These are phyloP conservation scores for Calidris pugnax DNA, from an alignment of 2,113 vertebrate genomes.

Conservation along the genomic window DNA sequence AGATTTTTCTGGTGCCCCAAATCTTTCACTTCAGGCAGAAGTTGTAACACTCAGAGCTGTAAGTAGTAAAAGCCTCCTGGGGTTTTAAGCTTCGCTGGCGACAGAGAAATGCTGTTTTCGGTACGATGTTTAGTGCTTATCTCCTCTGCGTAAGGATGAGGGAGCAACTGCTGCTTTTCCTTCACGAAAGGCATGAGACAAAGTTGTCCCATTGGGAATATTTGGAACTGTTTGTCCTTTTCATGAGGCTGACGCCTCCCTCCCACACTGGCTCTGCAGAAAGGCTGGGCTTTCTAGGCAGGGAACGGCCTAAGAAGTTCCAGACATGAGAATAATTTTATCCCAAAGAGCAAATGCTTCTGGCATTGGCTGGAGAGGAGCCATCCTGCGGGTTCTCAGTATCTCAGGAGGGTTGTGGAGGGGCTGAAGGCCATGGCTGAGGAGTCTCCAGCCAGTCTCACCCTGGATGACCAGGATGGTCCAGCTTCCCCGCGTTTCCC, in stretches of 20 bases:
- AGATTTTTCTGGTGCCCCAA: neutral
- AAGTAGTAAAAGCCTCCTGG: neutral
- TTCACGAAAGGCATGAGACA: neutral
- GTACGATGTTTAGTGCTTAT: neutral
- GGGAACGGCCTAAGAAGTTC: neutral
- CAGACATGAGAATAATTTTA: neutral
- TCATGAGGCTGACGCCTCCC: neutral
- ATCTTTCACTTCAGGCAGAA: neutral
- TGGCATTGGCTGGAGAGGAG: neutral
- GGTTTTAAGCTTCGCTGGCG: neutral
- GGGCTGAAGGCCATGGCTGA: neutral
- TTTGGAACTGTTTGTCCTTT: neutral
- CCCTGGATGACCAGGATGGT: neutral
- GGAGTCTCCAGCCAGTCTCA: neutral
- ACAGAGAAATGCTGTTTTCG: neutral
- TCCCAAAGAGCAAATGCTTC: neutral
- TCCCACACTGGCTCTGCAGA: accelerated
- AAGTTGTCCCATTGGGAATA: neutral
- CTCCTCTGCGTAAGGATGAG: neutral
- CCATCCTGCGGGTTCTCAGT: neutral
- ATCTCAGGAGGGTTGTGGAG: neutral
- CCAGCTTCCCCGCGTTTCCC: accelerated
- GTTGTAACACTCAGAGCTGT: neutral
- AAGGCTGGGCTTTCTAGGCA: neutral
- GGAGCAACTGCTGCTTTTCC: neutral